Evolutionary conservation across 2,888 invertebrate genomes (phyloP), one percentile per base, ranked within the genome.

Genomic region (Orthosia gracilis): DNA sequence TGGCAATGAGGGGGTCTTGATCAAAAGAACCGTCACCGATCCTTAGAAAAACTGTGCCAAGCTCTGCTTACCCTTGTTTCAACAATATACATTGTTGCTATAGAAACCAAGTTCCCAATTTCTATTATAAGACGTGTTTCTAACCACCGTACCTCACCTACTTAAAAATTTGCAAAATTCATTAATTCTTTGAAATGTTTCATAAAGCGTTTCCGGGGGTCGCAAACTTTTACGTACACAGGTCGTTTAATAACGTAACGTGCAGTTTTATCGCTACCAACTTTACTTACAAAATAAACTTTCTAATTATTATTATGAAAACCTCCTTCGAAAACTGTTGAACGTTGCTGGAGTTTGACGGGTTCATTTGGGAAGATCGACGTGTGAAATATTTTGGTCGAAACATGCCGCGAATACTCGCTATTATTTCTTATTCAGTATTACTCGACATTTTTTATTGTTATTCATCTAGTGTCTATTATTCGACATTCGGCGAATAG

Each of bases 151-250:
- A 55, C n/a, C 52, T 65, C 59, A 79, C 63, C 76, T 81, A 81
- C 74, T 82, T 70, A 82, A 80, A 79, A 83, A 79, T 62, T 70
- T 80, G 67, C 75, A 77, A 79, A 73, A 82, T 85, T 85, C 73
- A 85, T 85, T 85, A 84, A 76, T 82, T 84, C 80, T 79, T 72
- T 66, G 65, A 76, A 82, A 82, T 50, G 61, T 80, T 82, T 75
- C 77, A 77, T 82, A 84, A 85, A 79, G 72, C 73, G 82, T n/a
- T 76, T 73, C 61, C 73, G 26, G 21, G 66, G 64, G 78, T 61
- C 49, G 69, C 55, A 69, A 85, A 85, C 73, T 85, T 85, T 65
- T 58, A 15, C 85, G 73, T 85, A 65, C 73, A 70, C 78, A 75
- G 52, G 66, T 66, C 71, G 69, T 71, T 85, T 84, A 65, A 79